Conservation (phyloP, 1,140 invertebrate genomes). For the Aradophagus sp. region DNA sequence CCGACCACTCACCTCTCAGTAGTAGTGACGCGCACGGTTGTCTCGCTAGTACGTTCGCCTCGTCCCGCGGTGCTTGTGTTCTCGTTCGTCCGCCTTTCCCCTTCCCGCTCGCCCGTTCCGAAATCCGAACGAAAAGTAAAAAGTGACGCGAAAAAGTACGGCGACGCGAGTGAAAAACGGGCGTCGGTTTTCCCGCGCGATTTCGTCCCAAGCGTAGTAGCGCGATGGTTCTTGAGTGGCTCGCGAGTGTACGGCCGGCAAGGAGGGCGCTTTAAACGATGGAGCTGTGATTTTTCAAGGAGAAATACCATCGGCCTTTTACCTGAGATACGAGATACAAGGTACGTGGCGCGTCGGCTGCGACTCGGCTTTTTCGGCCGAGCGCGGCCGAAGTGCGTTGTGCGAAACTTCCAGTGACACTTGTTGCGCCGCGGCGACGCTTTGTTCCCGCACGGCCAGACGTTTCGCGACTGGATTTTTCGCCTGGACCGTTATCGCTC, state of each 20-base stretch:
- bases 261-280: slow-evolving; percentile 60
- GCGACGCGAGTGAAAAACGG: too few species aligned
- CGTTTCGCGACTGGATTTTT: too few species aligned
- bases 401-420: slow-evolving; percentile 45
- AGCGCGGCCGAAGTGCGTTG: slow-evolving; percentile 21
- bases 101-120: neutral
- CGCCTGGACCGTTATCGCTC: too few species aligned
- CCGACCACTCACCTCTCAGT: slow-evolving; percentile 4
- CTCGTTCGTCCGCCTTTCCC: slow-evolving; percentile 8
- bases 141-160: slow-evolving; percentile 14
- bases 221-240: slow-evolving; percentile 52
- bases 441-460: too few species aligned
- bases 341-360: slow-evolving; percentile 53
- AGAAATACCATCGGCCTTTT: slow-evolving; percentile 59
- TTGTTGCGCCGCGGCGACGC: slow-evolving; percentile 50
- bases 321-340: slow-evolving; percentile 61
- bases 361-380: slow-evolving; percentile 4
- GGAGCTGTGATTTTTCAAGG: slow-evolving; percentile 62
- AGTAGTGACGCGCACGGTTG: slow-evolving; percentile 61
- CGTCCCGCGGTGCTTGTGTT: slow-evolving; percentile 4
- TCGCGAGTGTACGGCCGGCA: slow-evolving; percentile 57
- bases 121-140: neutral
- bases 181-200: slow-evolving; percentile 9
- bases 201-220: neutral
- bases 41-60: slow-evolving; percentile 36